A percentile compares a stretch with the other conserved stretches of the same genome.
These are phyloP conservation scores for Ceratina australensis DNA, from an alignment of 1,140 invertebrate genomes.

Conservation along the genomic window DNA sequence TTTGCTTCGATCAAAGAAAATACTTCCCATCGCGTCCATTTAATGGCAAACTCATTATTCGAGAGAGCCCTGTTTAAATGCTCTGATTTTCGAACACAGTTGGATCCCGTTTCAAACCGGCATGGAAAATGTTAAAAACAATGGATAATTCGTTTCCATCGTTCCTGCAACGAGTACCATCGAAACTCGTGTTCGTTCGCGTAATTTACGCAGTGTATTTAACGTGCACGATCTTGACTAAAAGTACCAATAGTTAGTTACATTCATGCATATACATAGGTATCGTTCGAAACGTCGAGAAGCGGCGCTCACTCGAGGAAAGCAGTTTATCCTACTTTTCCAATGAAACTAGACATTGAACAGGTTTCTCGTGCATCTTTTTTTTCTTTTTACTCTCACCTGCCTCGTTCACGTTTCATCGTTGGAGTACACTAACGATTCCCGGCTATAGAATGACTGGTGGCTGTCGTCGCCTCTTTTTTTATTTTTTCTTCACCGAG, in stretches of 20 bases:
- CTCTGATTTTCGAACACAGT: neutral
- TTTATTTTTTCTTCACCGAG: slow-evolving; percentile 4
- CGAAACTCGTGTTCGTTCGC: slow-evolving; percentile 16
- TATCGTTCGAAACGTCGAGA: slow-evolving; percentile 10
- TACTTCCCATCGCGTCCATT: too few relatives aligned
- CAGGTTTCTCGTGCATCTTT: slow-evolving; percentile 17
- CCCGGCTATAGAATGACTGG: neutral
- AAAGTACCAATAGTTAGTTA: neutral
- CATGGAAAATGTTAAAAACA: neutral
- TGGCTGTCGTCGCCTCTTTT: neutral
- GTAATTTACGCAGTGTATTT: slow-evolving; percentile 33
- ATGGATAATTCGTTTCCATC: slow-evolving; percentile 8
- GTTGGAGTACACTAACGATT: slow-evolving; percentile 13
- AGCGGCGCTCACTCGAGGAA: slow-evolving; percentile 9
- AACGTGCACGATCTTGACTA: neutral
- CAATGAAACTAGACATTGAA: slow-evolving; percentile 44
- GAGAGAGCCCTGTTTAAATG: too few relatives aligned
- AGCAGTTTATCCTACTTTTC: slow-evolving; percentile 44
- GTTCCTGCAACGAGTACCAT: neutral
- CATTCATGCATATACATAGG: neutral
- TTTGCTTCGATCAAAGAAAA: too few relatives aligned
- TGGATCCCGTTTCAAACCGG: neutral
- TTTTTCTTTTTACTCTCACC: neutral
- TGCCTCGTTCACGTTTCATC: slow-evolving; percentile 13
- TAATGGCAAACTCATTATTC: too few relatives aligned